Evolutionary conservation across 2,797 vertebrate genomes (phyloP).

Genomic region (Fringilla coelebs): DNA sequence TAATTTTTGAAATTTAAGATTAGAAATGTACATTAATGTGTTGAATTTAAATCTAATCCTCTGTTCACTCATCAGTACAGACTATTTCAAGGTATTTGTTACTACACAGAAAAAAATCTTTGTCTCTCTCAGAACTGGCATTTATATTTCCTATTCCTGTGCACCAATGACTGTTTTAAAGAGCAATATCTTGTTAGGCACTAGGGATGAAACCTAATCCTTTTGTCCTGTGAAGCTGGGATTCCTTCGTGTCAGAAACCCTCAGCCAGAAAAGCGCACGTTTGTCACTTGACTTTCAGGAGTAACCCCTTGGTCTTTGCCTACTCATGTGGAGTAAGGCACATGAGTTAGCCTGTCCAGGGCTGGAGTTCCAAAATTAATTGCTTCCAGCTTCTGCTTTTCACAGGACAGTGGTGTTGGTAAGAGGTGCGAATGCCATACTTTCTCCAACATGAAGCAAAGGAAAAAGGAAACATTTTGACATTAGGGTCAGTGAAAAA

Average conservation of each 20-base stretch:
- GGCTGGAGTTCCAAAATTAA: background rate
- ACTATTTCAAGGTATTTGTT: slow-evolving; percentile 5
- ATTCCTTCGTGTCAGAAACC: background rate
- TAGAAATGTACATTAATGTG: slow-evolving; percentile 28
- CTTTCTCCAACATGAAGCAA: background rate
- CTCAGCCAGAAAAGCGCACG: background rate
- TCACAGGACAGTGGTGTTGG: background rate
- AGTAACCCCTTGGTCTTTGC: background rate
- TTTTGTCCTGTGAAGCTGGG: background rate
- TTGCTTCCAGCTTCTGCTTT: background rate
- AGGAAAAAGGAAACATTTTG: background rate
- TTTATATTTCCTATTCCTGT: slow-evolving; percentile 30
- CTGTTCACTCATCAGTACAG: slow-evolving; percentile 2
- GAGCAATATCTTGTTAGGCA: slow-evolving; percentile 14
- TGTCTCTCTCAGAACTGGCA: background rate
- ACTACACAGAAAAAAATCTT: background rate
- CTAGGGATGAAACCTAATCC: slow-evolving; percentile 7
- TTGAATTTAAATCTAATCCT: slow-evolving; percentile 32
- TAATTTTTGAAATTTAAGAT: slow-evolving; percentile 53
- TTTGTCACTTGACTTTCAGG: background rate
- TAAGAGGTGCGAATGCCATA: background rate
- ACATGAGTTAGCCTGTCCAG: background rate
- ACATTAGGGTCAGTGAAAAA: background rate
- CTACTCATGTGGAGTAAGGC: background rate
- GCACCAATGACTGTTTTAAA: slow-evolving; percentile 10